Conservation (phyloP, 2,113 vertebrate species). For the Dasyornis broadbenti region DNA sequence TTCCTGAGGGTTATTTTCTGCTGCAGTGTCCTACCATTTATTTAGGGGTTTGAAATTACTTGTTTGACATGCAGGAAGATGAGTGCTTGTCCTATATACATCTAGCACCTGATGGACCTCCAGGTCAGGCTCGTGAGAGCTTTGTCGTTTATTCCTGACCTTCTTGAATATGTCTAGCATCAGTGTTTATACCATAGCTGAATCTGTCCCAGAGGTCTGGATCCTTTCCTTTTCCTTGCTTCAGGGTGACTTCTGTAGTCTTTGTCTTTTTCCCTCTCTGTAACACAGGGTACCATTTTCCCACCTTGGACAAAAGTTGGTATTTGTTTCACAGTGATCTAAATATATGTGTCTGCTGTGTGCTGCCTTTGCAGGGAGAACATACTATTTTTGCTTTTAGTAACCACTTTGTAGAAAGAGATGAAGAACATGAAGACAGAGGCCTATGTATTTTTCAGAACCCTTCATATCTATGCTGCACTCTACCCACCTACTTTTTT, state of each 20-base stretch:
- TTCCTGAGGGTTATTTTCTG: constrained; percentile 13
- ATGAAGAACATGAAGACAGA: neutral
- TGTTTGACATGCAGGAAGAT: neutral
- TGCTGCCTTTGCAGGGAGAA: neutral
- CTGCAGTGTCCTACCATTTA: neutral
- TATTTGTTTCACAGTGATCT: neutral
- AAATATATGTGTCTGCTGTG: neutral
- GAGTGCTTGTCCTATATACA: neutral
- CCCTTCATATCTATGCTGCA: neutral
- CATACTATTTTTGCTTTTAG: neutral
- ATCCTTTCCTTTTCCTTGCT: neutral
- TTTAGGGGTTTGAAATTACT: neutral
- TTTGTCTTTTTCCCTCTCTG: neutral
- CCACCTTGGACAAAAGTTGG: neutral
- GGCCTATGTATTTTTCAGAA: neutral
- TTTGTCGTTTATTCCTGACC: neutral
- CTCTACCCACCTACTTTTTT: neutral
- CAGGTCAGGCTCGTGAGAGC: neutral
- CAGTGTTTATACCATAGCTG: neutral
- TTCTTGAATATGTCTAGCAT: neutral
- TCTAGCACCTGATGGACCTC: neutral
- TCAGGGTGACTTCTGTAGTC: neutral
- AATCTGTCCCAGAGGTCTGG: neutral
- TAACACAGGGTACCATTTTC: neutral
- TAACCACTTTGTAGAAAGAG: neutral